phyloP scores from a whole-genome alignment of 2,888 invertebrate genomes.

The Chironomus tentans region DNA sequence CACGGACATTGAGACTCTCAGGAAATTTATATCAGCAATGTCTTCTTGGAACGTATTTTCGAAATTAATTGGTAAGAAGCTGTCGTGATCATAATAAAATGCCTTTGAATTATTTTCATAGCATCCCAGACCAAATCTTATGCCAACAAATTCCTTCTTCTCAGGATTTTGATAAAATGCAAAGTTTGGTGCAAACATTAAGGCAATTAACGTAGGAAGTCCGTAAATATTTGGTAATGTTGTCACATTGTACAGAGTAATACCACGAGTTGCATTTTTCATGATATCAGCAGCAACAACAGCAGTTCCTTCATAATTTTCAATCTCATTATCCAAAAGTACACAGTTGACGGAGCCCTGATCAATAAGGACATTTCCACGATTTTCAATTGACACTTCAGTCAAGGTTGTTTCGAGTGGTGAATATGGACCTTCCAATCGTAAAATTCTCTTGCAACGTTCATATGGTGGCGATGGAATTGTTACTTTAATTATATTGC shows the following conservation, averaged over 20 bases:
- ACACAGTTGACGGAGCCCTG: conserved; percentile 76
- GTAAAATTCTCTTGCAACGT: conserved; percentile 36
- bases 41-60: conserved; percentile 55
- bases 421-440: conserved; percentile 67
- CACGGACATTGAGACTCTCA: not conserved
- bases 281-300: conserved; percentile 56
- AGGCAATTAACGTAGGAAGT: conserved; percentile 62
- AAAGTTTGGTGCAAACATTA: conserved; percentile 75
- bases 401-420: conserved; percentile 51
- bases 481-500: conserved; percentile 30
- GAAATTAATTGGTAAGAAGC: conserved; percentile 69
- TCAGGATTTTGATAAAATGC: conserved; percentile 60
- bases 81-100: conserved; percentile 73
- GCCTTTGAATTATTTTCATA: conserved; percentile 46
- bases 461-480: conserved; percentile 37
- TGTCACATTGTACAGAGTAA: conserved; percentile 64
- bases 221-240: conserved; percentile 86
- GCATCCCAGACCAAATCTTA: conserved; percentile 77
- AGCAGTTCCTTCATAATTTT: conserved; percentile 40
- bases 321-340: conserved; percentile 69
- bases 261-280: conserved; percentile 44
- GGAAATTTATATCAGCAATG: conserved; percentile 47
- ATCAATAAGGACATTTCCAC: conserved; percentile 54
- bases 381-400: conserved; percentile 51
- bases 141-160: conserved; percentile 52